Evolutionary conservation across 2,797 vertebrate species (phyloP), one percentile per base, ranked within the genome.

Genomic region (Propithecus perrieri): DNA sequence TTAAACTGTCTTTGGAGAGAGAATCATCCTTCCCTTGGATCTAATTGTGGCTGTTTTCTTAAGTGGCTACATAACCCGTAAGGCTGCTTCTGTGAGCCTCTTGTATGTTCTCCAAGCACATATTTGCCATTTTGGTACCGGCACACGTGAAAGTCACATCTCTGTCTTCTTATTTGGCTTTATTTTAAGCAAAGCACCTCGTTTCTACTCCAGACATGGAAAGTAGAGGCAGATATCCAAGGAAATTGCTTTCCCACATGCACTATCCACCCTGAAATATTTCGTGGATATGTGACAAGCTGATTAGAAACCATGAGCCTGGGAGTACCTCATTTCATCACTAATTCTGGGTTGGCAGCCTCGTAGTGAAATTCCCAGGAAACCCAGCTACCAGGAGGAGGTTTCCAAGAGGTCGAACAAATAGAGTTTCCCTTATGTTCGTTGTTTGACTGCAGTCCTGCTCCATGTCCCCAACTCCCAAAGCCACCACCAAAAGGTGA

Each of bases 1-100:
- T 88, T 83, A 87, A 91, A 74, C 46, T 59, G 50, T 89, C 92
- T 94, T 97, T 96, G 69, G 75, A 93, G 72, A 94, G 67, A 80
- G 55, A 7, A 71, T 41, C 72, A 61, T 69, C 71, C 75, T 97
- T 91, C 89, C 12, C n/a, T 93, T 41, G 67, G 65, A 92, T 89
- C 48, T 94, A 53, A 93, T 22, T 67, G 69, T 26, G 74, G 9
- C 67, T 89, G 14, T 80, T 91, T 96, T 87, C 55, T 83, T 95
- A 72, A 71, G 63, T 74, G 74, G 75, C n/a, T 41, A 8, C 35
- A 33, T 53, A 63, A 65, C 38, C 55, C 57, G 10, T 46, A 53
- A 83, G 53, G 30, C 4, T 50, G 71, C 11, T 69, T 84, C 71
- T 69, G 18, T 30, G 65, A 71, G 30, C 13, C 55, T 38, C 46